phyloP scores from a whole-genome alignment of 2,888 invertebrate genomes.

The Mantis religiosa region DNA sequence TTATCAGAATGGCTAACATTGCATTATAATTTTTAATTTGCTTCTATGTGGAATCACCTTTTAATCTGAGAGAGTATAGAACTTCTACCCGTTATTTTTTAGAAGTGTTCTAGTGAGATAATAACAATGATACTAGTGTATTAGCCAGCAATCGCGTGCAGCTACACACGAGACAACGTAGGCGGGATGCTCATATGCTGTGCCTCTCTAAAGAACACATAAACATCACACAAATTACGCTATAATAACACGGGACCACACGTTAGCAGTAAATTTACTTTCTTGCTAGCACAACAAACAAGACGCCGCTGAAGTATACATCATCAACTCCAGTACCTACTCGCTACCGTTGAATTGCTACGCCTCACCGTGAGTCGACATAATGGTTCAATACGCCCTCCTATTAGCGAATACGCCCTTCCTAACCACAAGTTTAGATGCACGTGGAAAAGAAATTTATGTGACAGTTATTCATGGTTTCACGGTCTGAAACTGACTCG shows the following conservation, averaged over 20 bases:
- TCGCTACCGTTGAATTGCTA: background rate
- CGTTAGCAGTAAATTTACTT: background rate
- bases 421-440: background rate
- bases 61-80: background rate
- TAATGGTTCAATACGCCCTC: background rate
- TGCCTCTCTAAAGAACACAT: background rate
- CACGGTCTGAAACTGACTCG: background rate
- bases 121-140: background rate
- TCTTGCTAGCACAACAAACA: background rate
- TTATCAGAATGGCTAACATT: no score
- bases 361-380: background rate
- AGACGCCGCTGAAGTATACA: background rate
- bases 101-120: background rate
- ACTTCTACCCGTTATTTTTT: background rate
- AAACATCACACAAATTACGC: background rate
- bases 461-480: background rate
- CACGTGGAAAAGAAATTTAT: background rate
- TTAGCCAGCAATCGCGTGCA: background rate
- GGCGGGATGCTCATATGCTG: background rate
- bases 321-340: background rate
- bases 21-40: no score
- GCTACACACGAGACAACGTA: background rate
- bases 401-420: background rate
- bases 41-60: background rate
- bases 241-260: background rate